Conservation (phyloP, 2,797 vertebrate species). For the Characodon lateralis region DNA sequence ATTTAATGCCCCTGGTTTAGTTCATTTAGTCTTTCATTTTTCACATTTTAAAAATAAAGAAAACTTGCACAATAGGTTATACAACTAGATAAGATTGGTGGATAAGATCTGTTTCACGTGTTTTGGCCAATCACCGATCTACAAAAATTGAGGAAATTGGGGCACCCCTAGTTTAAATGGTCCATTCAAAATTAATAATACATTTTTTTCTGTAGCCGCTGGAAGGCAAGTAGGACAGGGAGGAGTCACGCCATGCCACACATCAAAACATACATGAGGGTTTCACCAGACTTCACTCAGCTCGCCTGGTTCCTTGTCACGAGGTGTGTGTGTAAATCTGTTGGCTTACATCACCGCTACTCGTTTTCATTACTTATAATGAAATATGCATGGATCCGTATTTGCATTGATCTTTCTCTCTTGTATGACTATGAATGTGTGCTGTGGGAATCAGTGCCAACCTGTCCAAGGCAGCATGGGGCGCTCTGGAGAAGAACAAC, state of each 20-base stretch:
- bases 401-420: neutral
- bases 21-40: too few species aligned
- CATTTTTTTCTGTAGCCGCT: conserved; percentile 72
- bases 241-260: conserved; percentile 94
- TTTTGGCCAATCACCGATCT: too few species aligned
- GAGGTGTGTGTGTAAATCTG: conserved; percentile 79
- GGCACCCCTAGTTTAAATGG: too few species aligned
- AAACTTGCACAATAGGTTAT: too few species aligned
- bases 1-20: too few species aligned
- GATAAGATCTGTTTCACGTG: too few species aligned
- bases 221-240: conserved; percentile 90
- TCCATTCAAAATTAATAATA: too few species aligned
- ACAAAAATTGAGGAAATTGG: too few species aligned
- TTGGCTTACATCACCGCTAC: neutral
- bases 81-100: too few species aligned
- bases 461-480: conserved; percentile 98
- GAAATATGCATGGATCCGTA: neutral
- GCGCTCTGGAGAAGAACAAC: conserved; percentile 91
- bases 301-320: conserved; percentile 96
- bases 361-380: neutral
- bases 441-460: conserved; percentile 84
- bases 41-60: too few species aligned
- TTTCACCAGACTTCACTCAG: conserved; percentile 87
- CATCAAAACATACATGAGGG: conserved; percentile 96
- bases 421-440: neutral